These are phyloP conservation scores for Anagyrus pseudococci DNA, from an alignment of 2,888 invertebrate species.

Conservation along the genomic window DNA sequence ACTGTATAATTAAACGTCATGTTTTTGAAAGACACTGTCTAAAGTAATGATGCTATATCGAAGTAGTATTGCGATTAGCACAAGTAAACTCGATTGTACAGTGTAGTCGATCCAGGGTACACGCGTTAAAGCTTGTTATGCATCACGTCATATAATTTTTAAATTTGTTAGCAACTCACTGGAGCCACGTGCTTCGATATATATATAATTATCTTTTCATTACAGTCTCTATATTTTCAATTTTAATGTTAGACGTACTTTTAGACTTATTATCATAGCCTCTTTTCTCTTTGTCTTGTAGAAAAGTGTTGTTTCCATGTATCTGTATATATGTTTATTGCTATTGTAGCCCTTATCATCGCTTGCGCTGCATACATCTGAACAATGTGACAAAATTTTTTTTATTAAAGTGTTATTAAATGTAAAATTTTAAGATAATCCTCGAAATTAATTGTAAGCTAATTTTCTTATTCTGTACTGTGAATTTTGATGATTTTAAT, in stretches of 20 bases:
- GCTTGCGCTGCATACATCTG: slow-evolving; percentile 37
- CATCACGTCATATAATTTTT: slow-evolving; percentile 28
- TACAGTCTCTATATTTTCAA: slow-evolving; percentile 37
- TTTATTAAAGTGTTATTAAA: slow-evolving; percentile 3
- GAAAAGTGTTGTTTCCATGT: slow-evolving; percentile 24
- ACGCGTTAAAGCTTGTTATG: slow-evolving; percentile 28
- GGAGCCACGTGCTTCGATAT: slow-evolving; percentile 31
- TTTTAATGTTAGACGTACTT: slow-evolving; percentile 31
- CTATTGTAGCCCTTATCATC: slow-evolving; percentile 27
- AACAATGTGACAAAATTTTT: slow-evolving; percentile 28
- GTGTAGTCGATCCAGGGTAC: slow-evolving; percentile 36
- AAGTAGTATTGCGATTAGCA: slow-evolving; percentile 27
- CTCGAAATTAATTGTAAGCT: slow-evolving; percentile 17
- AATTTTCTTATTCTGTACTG: slow-evolving; percentile 11
- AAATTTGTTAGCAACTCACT: slow-evolving; percentile 29
- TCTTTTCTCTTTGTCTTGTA: slow-evolving; percentile 30
- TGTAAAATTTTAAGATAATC: slow-evolving; percentile 24
- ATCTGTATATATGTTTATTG: slow-evolving; percentile 33
- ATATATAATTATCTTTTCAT: slow-evolving; percentile 16
- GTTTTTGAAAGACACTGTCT: slow-evolving; percentile 37
- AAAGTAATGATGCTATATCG: slow-evolving; percentile 31
- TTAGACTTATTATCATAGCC: slow-evolving; percentile 34
- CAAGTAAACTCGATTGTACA: slow-evolving; percentile 31
- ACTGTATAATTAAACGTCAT: slow-evolving; percentile 39
- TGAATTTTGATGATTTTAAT: slow-evolving; percentile 14